Conservation (phyloP, 2,888 invertebrate species). For the Lacanobia wlatinum region DNA sequence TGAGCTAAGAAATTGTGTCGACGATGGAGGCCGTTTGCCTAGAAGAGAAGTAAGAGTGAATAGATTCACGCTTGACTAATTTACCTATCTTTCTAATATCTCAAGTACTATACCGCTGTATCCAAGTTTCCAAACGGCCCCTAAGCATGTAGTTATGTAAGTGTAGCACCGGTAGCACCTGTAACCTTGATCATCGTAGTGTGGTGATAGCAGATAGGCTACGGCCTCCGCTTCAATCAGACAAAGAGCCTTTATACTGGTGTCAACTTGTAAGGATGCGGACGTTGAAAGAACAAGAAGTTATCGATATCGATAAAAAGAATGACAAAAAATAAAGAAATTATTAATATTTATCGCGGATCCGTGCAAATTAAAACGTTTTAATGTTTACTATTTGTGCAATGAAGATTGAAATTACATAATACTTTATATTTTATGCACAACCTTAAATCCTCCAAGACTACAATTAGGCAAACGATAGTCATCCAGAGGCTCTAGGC, state of each 20-base stretch:
- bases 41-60: too few species aligned
- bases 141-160: background rate
- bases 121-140: too few species aligned
- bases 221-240: constrained; percentile 78
- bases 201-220: constrained; percentile 65
- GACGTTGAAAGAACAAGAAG: background rate
- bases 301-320: constrained; percentile 41
- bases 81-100: too few species aligned
- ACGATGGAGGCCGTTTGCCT: too few species aligned
- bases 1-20: too few species aligned
- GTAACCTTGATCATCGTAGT: constrained; percentile 66
- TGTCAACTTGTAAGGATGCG: constrained; percentile 72
- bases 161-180: constrained; percentile 37
- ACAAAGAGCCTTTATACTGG: constrained; percentile 84
- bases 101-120: too few species aligned
- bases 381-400: background rate
- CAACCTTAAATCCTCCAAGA: background rate
- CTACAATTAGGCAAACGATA: background rate
- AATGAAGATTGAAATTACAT: background rate
- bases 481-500: background rate
- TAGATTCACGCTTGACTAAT: too few species aligned
- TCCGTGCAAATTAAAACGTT: background rate
- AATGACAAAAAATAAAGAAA: too few species aligned
- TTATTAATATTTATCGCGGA: too few species aligned
- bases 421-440: background rate